Evolutionary conservation across 2,888 invertebrate genomes (phyloP), one percentile per base, ranked within the genome.

Genomic region (Hydrotaea diabolus): DNA sequence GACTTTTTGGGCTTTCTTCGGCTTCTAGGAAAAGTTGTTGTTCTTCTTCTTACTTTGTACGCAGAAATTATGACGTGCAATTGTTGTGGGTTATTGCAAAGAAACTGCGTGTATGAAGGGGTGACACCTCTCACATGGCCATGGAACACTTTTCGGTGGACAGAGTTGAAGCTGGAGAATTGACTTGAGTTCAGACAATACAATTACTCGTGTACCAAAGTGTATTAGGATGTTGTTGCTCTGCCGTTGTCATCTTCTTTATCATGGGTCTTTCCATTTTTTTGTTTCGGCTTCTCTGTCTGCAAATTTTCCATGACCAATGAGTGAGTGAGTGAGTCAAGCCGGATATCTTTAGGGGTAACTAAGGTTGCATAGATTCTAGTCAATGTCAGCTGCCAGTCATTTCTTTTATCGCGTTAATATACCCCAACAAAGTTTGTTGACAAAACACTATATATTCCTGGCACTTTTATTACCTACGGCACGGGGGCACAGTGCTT

Each of bases 321-420:
- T 59, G 26, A 26, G 59, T 59, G 26, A 59, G 26, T 59, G 26
- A 26, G 59, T 59, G 26, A 59, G 23, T 59, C 59, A 26, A 59
- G 59, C 23, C 59, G 59, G 59, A 59, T 26, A 59, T 59, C 59
- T 59, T 49, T 59, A 59, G 11, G 59, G 21, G 17, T 26, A 23
- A 26, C 15, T 26, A 26, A 23, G 3, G 19, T 8, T 55, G 21
- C 21, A 21, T 55, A 8, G 7, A 9, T 59, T 59, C 59, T 55
- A 57, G 57, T 59, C 59, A 59, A 59, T 59, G 59, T 59, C 59
- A 59, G 26, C 5, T 59, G 59, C 59, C 59, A 23, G 59, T 59
- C 59, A 59, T 8, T 49, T 49, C 13, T 57, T 59, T 26, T 26
- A 26, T 59, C 23, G 59, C 3, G 59, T 59, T 59, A 59, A 59